Evolutionary conservation across 2,888 invertebrate species (phyloP).

Genomic region (Acleris cristana): DNA sequence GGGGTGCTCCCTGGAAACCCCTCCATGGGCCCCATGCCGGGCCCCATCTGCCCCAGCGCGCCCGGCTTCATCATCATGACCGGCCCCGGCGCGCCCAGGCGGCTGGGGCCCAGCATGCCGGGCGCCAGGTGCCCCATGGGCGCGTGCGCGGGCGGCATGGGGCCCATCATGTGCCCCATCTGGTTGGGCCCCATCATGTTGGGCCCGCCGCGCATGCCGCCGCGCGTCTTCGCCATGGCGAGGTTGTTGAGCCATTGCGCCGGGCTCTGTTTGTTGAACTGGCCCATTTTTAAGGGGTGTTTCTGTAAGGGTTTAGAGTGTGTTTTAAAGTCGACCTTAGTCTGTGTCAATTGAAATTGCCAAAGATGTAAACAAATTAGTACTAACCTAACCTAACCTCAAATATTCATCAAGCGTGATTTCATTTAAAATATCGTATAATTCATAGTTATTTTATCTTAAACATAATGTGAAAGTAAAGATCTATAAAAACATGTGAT

Average conservation of each 20-base stretch:
- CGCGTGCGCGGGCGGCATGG: slow-evolving; percentile 65
- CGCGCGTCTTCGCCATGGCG: slow-evolving; percentile 89
- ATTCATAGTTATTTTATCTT: too few relatives aligned
- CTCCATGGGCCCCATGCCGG: slow-evolving; percentile 78
- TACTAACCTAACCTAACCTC: too few relatives aligned
- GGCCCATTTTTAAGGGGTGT: slow-evolving; percentile 94
- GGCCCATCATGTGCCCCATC: slow-evolving; percentile 80
- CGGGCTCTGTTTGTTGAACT: slow-evolving; percentile 92
- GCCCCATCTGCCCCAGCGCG: slow-evolving; percentile 77
- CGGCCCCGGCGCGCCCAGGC: slow-evolving; percentile 76
- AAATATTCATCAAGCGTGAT: too few relatives aligned
- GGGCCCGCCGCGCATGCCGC: slow-evolving; percentile 82
- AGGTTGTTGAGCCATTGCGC: slow-evolving; percentile 92
- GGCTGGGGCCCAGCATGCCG: slow-evolving; percentile 78
- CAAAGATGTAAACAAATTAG: too few relatives aligned
- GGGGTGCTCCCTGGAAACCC: slow-evolving; percentile 84
- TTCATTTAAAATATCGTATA: too few relatives aligned
- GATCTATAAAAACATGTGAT: too few relatives aligned
- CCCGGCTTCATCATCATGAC: slow-evolving; percentile 83
- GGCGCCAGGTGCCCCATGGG: slow-evolving; percentile 80
- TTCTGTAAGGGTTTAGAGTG: slow-evolving; percentile 82
- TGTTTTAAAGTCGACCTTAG: background rate
- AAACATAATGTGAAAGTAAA: too few relatives aligned
- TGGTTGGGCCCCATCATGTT: slow-evolving; percentile 81
- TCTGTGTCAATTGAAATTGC: too few relatives aligned